phyloP scores from a whole-genome alignment of 2,797 vertebrate genomes.

The Sebastes taczanowskii region DNA sequence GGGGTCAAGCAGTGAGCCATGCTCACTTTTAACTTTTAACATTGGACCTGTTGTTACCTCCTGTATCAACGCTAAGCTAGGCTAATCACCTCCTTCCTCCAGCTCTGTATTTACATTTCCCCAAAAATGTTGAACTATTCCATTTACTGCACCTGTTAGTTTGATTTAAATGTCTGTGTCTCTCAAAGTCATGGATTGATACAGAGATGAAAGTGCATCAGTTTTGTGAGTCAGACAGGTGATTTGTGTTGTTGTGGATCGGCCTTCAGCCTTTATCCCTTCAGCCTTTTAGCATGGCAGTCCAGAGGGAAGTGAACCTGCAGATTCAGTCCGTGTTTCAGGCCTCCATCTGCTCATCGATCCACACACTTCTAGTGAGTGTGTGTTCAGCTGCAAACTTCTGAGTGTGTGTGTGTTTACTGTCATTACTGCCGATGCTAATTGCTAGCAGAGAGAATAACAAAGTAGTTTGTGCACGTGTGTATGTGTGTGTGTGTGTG shows the following conservation, averaged over 20 bases:
- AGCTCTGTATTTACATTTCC: background rate
- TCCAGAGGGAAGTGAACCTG: background rate
- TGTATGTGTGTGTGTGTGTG: background rate
- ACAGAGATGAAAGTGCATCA: background rate
- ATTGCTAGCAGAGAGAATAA: conserved; percentile 55
- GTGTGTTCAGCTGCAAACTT: background rate
- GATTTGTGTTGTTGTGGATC: background rate
- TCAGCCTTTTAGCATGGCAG: background rate
- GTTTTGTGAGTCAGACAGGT: background rate
- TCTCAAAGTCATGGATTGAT: background rate
- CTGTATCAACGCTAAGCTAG: too few relatives aligned
- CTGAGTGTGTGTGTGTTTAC: conserved; percentile 4
- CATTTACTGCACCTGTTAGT: background rate
- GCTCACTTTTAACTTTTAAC: too few relatives aligned
- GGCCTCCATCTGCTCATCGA: background rate
- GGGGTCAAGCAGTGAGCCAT: too few relatives aligned
- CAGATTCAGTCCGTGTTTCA: background rate
- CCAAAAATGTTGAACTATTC: background rate
- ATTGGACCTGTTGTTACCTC: too few relatives aligned
- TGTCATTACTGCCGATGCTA: conserved; percentile 33
- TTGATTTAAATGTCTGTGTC: background rate
- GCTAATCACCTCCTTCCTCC: too few relatives aligned
- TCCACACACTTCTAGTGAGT: background rate
- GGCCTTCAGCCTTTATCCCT: too few relatives aligned
- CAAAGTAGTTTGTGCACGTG: conserved; percentile 16